Evolutionary conservation across 2,888 invertebrate genomes (phyloP).

Genomic region (Drosophila nigricruria): DNA sequence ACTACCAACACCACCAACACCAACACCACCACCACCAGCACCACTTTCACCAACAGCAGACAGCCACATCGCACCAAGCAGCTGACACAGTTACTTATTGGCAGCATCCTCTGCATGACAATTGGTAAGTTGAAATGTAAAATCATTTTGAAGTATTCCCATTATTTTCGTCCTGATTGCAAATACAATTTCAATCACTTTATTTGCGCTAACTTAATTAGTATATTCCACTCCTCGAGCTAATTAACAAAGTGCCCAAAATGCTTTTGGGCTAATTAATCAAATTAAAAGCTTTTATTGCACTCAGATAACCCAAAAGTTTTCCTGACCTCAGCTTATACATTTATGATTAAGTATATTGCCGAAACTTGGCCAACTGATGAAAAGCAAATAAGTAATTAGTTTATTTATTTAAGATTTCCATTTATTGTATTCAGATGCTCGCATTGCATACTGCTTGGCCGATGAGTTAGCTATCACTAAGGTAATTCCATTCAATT

Average conservation of each 20-base stretch:
- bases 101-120: conserved; percentile 71
- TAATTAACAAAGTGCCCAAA: conserved; percentile 11
- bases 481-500: not conserved
- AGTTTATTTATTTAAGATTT: conserved; percentile 4
- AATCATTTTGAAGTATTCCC: not conserved
- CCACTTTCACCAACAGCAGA: conserved; percentile 4
- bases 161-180: not conserved
- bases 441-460: not conserved
- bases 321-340: conserved; percentile 13
- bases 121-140: conserved; percentile 71
- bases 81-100: conserved; percentile 69
- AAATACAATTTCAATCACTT: conserved; percentile 12
- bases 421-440: not conserved
- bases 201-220: conserved; percentile 1
- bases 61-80: conserved; percentile 38
- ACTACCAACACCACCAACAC: not conserved
- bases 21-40: not conserved
- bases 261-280: conserved; percentile 31
- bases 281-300: conserved; percentile 33
- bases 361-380: conserved; percentile 3
- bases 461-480: not conserved
- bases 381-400: conserved; percentile 10
- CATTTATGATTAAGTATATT: conserved; percentile 9
- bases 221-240: not conserved
- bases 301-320: conserved; percentile 17